Percentiles rank a stretch among this genome's conserved stretches.
Conservation (phyloP, 1,140 invertebrate species). For the Drosophila punjabiensis region DNA sequence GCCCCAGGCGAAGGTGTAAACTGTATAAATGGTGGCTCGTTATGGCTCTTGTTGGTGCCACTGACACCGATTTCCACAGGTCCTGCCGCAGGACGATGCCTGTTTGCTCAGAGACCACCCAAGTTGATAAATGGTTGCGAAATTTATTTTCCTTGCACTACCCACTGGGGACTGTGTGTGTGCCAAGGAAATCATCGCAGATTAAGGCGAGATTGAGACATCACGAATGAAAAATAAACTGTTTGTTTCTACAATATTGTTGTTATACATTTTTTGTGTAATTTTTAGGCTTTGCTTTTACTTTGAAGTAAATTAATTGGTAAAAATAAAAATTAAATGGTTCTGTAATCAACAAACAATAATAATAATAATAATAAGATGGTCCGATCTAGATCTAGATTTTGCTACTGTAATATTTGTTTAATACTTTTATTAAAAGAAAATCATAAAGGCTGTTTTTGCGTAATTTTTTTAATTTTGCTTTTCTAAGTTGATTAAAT, state of each 20-base stretch:
- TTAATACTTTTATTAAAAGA: too few species aligned
- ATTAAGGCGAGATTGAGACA: constrained; percentile 56
- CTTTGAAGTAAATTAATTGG: too few species aligned
- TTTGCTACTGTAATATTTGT: too few species aligned
- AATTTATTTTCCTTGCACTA: constrained; percentile 46
- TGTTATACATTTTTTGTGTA: background rate
- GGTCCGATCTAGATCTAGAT: too few species aligned
- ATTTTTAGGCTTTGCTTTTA: background rate
- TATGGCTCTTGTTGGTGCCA: constrained; percentile 53
- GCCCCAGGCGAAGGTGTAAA: constrained; percentile 77
- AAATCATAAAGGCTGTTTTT: too few species aligned
- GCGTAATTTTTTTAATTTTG: too few species aligned
- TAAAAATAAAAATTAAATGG: too few species aligned
- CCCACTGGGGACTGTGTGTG: constrained; percentile 23
- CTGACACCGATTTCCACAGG: constrained; percentile 47
- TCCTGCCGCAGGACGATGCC: constrained; percentile 34
- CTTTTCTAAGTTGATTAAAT: too few species aligned
- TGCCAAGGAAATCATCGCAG: constrained; percentile 50
- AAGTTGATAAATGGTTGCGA: constrained; percentile 67
- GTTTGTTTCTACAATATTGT: background rate
- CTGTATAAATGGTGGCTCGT: constrained; percentile 77
- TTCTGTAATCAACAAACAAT: too few species aligned
- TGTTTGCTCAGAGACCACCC: constrained; percentile 43
- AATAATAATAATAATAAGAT: too few species aligned
- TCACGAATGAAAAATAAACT: constrained; percentile 5